Percentiles rank a stretch among this genome's conserved stretches.
Evolutionary conservation across 2,797 vertebrate genomes (phyloP).

Genomic region (Yasuhikotakia modesta): DNA sequence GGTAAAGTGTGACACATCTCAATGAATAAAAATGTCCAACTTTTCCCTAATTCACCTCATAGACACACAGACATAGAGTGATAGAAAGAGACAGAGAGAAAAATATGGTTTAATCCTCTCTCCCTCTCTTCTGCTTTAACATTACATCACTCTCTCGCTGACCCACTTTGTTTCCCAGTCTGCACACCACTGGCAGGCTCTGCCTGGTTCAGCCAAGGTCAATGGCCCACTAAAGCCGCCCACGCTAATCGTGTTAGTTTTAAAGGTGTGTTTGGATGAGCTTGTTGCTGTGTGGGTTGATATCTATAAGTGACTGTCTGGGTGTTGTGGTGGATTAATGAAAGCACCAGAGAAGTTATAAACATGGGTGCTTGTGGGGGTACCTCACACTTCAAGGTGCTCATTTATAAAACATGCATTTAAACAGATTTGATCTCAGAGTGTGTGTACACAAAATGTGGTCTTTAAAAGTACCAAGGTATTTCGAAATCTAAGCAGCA

Average conservation of each 20-base stretch:
- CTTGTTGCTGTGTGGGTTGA: conserved; percentile 18
- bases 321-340: conserved; percentile 39
- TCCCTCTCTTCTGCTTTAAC: conserved; percentile 48
- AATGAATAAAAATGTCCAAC: not conserved
- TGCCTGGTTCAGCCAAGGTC: conserved; percentile 49
- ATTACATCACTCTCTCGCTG: conserved; percentile 55
- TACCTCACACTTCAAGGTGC: not conserved
- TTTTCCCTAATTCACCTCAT: not conserved
- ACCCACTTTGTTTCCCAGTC: conserved; percentile 51
- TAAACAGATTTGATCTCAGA: too few relatives aligned
- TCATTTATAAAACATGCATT: too few relatives aligned
- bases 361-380: conserved; percentile 28
- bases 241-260: conserved; percentile 45
- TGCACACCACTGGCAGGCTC: conserved; percentile 23
- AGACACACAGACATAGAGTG: conserved; percentile 9
- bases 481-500: too few relatives aligned
- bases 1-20: not conserved
- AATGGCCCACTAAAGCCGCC: conserved; percentile 63
- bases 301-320: conserved; percentile 28
- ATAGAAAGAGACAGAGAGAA: conserved; percentile 6
- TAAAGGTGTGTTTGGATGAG: conserved; percentile 39
- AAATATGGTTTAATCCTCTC: conserved; percentile 37
- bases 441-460: too few relatives aligned
- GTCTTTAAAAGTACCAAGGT: too few relatives aligned
- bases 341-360: conserved; percentile 30